A percentile compares a stretch with the other conserved stretches of the same genome.
Conservation (phyloP, 2,113 vertebrate genomes). For the Psilopogon haemacephalus region DNA sequence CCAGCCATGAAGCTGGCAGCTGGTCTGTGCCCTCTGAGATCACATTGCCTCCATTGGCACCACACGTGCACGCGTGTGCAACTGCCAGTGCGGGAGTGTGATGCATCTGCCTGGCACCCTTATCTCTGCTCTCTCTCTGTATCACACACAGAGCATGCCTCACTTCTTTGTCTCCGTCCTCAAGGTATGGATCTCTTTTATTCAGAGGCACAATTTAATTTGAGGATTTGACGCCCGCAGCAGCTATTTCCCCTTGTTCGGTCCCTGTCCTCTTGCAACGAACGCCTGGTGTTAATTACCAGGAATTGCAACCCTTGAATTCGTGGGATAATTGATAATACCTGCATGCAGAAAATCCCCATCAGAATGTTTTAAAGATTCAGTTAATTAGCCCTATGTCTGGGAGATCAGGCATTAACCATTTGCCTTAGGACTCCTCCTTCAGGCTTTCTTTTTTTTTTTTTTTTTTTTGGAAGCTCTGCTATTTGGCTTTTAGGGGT, state of each 20-base stretch:
- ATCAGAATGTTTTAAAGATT: constrained; percentile 59
- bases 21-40: background rate
- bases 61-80: fast-evolving
- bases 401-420: constrained; percentile 36
- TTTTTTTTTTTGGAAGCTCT: too few species aligned
- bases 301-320: constrained; percentile 18
- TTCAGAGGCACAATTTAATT: constrained; percentile 5
- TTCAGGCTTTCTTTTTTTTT: background rate
- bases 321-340: constrained; percentile 56
- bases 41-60: background rate
- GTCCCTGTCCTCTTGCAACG: background rate
- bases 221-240: background rate
- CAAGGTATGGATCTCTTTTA: background rate
- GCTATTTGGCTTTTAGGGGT: constrained; percentile 56
- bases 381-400: constrained; percentile 56
- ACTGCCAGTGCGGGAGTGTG: background rate
- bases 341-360: constrained; percentile 54
- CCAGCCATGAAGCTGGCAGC: background rate
- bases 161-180: constrained; percentile 21
- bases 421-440: constrained; percentile 43
- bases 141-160: background rate
- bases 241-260: background rate
- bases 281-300: background rate
- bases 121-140: background rate
- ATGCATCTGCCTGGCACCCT: background rate